Conservation (phyloP, 2,113 vertebrate genomes). For the Cynopterus brachyotis region DNA sequence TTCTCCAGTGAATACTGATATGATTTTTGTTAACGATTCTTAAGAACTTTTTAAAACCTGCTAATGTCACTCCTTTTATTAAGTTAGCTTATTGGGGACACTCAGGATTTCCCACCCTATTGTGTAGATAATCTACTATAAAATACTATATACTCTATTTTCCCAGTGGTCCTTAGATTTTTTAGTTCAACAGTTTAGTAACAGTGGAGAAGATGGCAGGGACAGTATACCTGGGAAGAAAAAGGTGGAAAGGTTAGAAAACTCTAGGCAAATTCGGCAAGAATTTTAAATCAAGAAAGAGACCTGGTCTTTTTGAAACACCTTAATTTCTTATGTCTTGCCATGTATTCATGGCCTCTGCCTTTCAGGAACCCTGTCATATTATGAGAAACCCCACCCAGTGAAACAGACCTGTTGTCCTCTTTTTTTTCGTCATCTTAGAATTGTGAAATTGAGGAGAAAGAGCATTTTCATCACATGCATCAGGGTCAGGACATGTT, state of each 20-base stretch:
- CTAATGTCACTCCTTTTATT: background rate
- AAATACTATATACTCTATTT: background rate
- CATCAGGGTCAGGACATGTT: background rate
- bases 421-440: background rate
- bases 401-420: background rate
- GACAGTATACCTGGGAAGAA: background rate
- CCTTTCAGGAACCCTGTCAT: background rate
- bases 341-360: background rate
- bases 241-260: background rate
- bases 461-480: background rate
- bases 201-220: background rate
- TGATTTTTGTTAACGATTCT: background rate
- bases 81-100: background rate
- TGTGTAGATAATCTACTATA: background rate
- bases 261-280: background rate
- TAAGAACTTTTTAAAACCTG: background rate
- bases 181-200: background rate
- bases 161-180: background rate
- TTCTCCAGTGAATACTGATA: background rate
- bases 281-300: background rate
- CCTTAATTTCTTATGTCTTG: background rate
- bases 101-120: background rate
- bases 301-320: background rate
- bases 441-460: background rate
- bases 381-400: background rate